Evolutionary conservation across 2,888 invertebrate species (phyloP).

Genomic region (Plusia festucae): DNA sequence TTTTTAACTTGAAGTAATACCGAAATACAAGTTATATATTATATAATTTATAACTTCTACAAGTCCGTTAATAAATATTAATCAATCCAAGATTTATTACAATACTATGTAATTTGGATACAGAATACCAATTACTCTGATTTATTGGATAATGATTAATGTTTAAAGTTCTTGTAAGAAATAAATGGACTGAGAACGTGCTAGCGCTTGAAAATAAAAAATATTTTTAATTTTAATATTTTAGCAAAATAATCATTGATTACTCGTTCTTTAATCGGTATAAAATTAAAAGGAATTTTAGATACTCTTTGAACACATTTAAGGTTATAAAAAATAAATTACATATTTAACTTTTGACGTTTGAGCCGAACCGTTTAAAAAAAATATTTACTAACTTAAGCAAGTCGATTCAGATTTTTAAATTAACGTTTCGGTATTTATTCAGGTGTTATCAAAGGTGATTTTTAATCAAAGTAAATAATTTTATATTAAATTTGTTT

Average conservation of each 20-base stretch:
- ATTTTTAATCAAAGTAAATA: neutral
- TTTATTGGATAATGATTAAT: neutral
- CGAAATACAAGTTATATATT: too few species aligned
- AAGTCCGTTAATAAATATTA: neutral
- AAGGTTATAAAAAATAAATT: conserved; percentile 2
- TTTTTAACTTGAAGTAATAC: neutral
- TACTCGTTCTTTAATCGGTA: neutral
- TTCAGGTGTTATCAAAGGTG: neutral
- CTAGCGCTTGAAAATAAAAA: neutral
- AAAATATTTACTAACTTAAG: neutral
- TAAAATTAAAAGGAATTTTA: neutral
- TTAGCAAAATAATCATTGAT: neutral
- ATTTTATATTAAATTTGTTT: neutral
- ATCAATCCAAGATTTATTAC: neutral
- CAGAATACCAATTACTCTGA: neutral
- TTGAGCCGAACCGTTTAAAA: neutral
- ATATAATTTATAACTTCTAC: too few species aligned
- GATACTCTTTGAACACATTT: conserved; percentile 1
- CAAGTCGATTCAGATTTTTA: conserved; percentile 2
- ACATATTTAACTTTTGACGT: neutral
- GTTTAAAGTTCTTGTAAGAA: neutral
- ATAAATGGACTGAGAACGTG: neutral
- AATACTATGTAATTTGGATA: neutral
- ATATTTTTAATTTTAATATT: neutral
- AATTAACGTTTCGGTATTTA: conserved; percentile 3